Evolutionary conservation across 2,888 invertebrate species (phyloP).

Genomic region (Hermaeophaga mercurialis): DNA sequence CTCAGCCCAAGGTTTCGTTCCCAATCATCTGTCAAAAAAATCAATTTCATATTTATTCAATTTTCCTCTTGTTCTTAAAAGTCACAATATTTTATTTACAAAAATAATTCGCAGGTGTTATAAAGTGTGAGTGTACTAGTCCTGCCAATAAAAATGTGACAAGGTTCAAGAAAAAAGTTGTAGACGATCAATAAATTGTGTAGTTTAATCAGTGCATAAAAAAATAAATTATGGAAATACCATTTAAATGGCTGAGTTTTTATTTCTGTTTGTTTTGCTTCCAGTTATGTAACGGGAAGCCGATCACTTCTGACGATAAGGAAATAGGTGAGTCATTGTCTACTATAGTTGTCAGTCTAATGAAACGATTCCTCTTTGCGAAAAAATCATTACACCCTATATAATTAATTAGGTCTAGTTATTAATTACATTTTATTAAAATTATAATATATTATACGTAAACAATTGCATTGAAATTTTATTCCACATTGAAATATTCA

Average conservation of each 20-base stretch:
- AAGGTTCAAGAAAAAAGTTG: slow-evolving; percentile 24
- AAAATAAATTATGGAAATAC: slow-evolving; percentile 46
- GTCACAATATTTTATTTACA: slow-evolving; percentile 12
- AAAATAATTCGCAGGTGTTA: slow-evolving; percentile 11
- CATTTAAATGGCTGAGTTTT: slow-evolving; percentile 52
- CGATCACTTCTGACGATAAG: slow-evolving; percentile 54
- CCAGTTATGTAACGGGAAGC: slow-evolving; percentile 56
- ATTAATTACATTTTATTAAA: too few relatives aligned
- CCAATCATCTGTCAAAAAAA: slow-evolving; percentile 27
- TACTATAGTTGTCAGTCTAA: slow-evolving; percentile 9
- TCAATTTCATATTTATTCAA: slow-evolving; percentile 25
- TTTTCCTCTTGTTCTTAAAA: slow-evolving; percentile 18
- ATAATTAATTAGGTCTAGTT: too few relatives aligned
- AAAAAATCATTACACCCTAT: too few relatives aligned
- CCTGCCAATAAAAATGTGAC: slow-evolving; percentile 34
- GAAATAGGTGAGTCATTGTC: slow-evolving; percentile 55
- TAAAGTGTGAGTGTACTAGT: slow-evolving; percentile 23
- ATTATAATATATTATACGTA: too few relatives aligned
- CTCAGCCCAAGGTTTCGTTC: slow-evolving; percentile 9
- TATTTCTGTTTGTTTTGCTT: slow-evolving; percentile 51
- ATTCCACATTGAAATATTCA: too few relatives aligned
- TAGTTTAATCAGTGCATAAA: slow-evolving; percentile 26
- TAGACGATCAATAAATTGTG: slow-evolving; percentile 27
- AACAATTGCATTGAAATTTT: too few relatives aligned
- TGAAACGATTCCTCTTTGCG: too few relatives aligned